phyloP scores from a whole-genome alignment of 2,888 invertebrate genomes.

The Thera britannica region DNA sequence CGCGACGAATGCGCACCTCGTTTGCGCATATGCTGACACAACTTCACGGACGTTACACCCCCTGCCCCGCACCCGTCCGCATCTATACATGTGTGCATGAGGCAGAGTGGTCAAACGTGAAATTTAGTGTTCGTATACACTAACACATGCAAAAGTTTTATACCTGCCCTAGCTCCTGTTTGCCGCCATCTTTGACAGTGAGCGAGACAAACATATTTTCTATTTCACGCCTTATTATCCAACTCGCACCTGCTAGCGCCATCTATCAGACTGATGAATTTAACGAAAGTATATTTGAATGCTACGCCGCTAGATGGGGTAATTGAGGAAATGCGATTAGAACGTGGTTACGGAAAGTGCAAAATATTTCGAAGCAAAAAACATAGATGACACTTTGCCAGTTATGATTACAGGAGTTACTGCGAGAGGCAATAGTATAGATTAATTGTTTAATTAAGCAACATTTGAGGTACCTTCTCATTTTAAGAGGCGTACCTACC shows the following conservation, averaged over 20 bases:
- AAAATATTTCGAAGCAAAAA: background rate
- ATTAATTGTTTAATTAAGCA: too few relatives aligned
- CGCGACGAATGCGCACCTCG: constrained; percentile 92
- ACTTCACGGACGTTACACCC: constrained; percentile 85
- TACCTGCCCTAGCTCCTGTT: constrained; percentile 81
- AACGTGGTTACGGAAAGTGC: background rate
- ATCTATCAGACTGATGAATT: constrained; percentile 57
- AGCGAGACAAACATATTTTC: constrained; percentile 64
- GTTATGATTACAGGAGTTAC: background rate
- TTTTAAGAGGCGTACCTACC: too few relatives aligned
- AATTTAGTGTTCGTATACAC: constrained; percentile 78
- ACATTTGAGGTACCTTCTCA: too few relatives aligned
- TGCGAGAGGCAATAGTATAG: too few relatives aligned
- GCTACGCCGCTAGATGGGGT: constrained; percentile 43
- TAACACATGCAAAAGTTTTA: constrained; percentile 65
- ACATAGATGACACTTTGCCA: constrained; percentile 1
- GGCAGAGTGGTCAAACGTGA: constrained; percentile 84
- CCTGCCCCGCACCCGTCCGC: constrained; percentile 80
- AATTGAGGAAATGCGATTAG: constrained; percentile 4
- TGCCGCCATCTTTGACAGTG: constrained; percentile 77
- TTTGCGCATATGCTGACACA: constrained; percentile 92
- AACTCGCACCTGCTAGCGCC: constrained; percentile 48
- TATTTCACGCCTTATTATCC: constrained; percentile 51
- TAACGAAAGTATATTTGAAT: background rate
- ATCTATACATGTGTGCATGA: constrained; percentile 68